Evolutionary conservation across 2,113 vertebrate genomes (phyloP).

Genomic region (Mungos mungo): DNA sequence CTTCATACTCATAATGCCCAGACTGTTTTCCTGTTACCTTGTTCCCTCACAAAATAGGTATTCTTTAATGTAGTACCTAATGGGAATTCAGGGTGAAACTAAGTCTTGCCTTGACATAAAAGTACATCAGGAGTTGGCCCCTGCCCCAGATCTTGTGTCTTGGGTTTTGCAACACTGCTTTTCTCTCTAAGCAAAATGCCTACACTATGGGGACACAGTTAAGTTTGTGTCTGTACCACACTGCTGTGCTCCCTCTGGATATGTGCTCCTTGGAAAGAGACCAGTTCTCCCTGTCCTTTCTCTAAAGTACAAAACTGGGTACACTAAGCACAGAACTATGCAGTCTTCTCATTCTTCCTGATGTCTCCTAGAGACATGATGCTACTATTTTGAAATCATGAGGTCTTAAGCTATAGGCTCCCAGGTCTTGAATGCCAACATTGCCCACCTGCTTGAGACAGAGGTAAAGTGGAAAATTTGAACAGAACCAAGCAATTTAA

Average conservation of each 20-base stretch:
- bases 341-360: not conserved
- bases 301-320: not conserved
- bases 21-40: not conserved
- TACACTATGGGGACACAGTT: not conserved
- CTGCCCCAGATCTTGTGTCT: not conserved
- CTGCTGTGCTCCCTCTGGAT: not conserved
- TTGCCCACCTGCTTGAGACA: not conserved
- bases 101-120: not conserved
- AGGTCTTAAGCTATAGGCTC: not conserved
- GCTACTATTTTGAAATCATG: not conserved
- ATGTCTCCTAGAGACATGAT: not conserved
- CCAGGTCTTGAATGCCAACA: not conserved
- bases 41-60: not conserved
- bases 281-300: not conserved
- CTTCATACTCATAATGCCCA: not conserved
- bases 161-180: not conserved
- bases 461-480: not conserved
- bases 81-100: not conserved
- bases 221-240: too few species aligned
- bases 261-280: not conserved
- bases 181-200: not conserved
- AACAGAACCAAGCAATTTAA: not conserved
- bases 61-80: not conserved
- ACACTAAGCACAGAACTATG: not conserved
- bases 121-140: not conserved